These are phyloP conservation scores for Bombyx mandarina DNA, from an alignment of 1,140 invertebrate genomes.

Conservation along the genomic window DNA sequence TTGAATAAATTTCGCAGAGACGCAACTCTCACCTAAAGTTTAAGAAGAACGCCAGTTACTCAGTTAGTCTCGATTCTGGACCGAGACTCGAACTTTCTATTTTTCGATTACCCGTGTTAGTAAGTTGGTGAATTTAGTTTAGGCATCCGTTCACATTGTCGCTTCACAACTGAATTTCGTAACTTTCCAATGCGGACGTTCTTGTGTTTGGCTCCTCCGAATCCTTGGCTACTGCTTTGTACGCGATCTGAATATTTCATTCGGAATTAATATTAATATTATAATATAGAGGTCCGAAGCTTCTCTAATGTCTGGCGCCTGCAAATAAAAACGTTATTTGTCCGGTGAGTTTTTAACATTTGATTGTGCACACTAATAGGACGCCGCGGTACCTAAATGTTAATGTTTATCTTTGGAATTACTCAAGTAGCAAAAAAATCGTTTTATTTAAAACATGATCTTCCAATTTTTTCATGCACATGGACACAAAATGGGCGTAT, in stretches of 20 bases:
- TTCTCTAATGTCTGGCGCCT: no score
- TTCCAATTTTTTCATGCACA: no score
- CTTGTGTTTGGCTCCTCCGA: slow-evolving; percentile 7
- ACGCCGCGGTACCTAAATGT: no score
- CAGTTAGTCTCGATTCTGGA: slow-evolving; percentile 48
- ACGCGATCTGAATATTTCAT: background rate
- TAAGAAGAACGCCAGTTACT: slow-evolving; percentile 61
- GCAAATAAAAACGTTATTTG: no score
- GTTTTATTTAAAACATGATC: no score
- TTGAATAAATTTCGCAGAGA: slow-evolving; percentile 46
- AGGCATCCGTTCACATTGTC: slow-evolving; percentile 42
- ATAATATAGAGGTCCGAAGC: background rate
- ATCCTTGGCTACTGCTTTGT: background rate
- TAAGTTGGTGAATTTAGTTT: slow-evolving; percentile 62
- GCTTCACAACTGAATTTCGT: slow-evolving; percentile 43
- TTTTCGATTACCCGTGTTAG: slow-evolving; percentile 65
- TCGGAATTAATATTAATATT: slow-evolving; percentile 2
- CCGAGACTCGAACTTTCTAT: slow-evolving; percentile 51
- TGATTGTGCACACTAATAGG: no score
- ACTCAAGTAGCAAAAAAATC: no score
- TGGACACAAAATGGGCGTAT: no score
- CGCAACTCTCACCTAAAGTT: slow-evolving; percentile 53
- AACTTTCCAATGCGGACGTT: slow-evolving; percentile 14
- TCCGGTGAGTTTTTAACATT: no score
- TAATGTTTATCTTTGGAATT: no score